Conservation (phyloP, 2,888 invertebrate species). For the Melanophora roralis region DNA sequence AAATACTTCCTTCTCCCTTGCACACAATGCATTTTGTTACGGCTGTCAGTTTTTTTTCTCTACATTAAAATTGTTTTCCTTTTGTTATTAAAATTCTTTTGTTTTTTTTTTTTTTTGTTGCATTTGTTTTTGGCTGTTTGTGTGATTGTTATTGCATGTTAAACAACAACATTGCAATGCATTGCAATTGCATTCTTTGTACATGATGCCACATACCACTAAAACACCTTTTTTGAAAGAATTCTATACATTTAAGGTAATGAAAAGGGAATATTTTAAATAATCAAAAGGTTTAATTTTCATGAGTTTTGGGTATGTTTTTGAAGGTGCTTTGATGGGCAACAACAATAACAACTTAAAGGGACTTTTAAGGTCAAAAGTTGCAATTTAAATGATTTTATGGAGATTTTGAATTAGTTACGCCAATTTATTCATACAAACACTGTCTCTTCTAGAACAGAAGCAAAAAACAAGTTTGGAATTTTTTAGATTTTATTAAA, state of each 20-base stretch:
- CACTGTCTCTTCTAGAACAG: too few relatives aligned
- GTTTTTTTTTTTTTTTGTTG: conserved; percentile 37
- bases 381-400: too few relatives aligned
- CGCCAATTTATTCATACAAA: too few relatives aligned
- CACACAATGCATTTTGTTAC: conserved; percentile 38
- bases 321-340: too few relatives aligned
- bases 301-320: not conserved
- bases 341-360: too few relatives aligned
- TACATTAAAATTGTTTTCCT: conserved; percentile 3
- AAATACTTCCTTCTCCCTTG: not conserved
- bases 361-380: too few relatives aligned
- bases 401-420: too few relatives aligned
- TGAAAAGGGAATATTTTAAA: not conserved
- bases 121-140: conserved; percentile 1
- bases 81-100: conserved; percentile 12
- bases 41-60: conserved; percentile 49
- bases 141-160: not conserved
- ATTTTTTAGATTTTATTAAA: too few relatives aligned
- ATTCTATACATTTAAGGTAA: not conserved
- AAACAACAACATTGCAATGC: not conserved
- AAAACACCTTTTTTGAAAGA: not conserved
- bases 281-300: conserved; percentile 12
- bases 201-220: conserved; percentile 12
- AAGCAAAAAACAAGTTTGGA: too few relatives aligned
- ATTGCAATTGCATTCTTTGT: not conserved